phyloP scores from a whole-genome alignment of 30 jellyfish, hydroid and myxozoan genomes.

The Haliclystus octoradiatus region DNA sequence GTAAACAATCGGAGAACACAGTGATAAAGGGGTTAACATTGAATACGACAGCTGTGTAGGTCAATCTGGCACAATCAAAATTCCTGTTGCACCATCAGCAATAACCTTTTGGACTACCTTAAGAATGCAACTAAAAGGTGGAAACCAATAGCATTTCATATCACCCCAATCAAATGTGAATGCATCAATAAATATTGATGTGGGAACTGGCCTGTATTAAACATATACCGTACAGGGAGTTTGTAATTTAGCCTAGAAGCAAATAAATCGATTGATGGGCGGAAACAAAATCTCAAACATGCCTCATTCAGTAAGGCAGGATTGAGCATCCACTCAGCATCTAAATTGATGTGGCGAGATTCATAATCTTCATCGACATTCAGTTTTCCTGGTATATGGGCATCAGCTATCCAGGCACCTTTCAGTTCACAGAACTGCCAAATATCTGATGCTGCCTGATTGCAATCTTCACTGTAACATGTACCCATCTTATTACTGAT shows the following conservation, averaged over 20 bases:
- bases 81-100: constrained; percentile 24
- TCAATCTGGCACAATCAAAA: constrained; percentile 22
- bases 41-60: constrained; percentile 19
- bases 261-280: constrained; percentile 7
- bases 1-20: too few species aligned
- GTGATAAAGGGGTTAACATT: neutral
- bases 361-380: constrained; percentile 3
- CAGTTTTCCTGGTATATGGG: too few species aligned
- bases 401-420: too few species aligned
- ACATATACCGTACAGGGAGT: neutral
- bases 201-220: constrained; percentile 5
- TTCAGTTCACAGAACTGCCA: too few species aligned
- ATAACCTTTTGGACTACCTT: constrained; percentile 14
- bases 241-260: constrained; percentile 20
- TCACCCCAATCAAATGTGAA: constrained; percentile 9
- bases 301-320: neutral
- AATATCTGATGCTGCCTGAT: too few species aligned
- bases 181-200: constrained; percentile 11
- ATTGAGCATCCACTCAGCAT: constrained; percentile 2
- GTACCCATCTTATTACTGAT: too few species aligned
- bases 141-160: constrained; percentile 2
- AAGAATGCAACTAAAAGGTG: too few species aligned
- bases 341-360: constrained; percentile 3
- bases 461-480: too few species aligned
- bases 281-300: neutral